A percentile compares a stretch with the other conserved stretches of the same genome.
Conservation (phyloP, 2,888 invertebrate genomes). For the Ypsolopha sequella region DNA sequence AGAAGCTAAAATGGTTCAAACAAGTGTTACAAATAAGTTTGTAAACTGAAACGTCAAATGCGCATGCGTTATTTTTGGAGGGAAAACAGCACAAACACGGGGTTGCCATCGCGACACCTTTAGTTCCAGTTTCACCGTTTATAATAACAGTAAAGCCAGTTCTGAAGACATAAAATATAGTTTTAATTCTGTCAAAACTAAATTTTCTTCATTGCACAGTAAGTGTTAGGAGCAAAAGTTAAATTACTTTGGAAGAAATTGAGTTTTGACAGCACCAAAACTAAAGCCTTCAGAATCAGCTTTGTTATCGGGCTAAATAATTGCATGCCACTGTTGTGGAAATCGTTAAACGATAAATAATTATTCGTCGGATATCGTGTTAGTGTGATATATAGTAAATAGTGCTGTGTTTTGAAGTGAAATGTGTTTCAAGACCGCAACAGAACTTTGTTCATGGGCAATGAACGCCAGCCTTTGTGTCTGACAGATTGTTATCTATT, state of each 20-base stretch:
- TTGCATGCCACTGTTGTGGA: constrained; percentile 10
- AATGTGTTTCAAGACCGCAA: not conserved
- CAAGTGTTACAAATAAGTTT: constrained; percentile 5
- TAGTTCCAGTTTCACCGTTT: constrained; percentile 23
- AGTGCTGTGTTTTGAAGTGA: constrained; percentile 31
- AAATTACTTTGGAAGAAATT: too few relatives aligned
- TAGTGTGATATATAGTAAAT: constrained; percentile 19
- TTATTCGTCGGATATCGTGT: constrained; percentile 12
- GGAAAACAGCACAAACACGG: constrained; percentile 44
- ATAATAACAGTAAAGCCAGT: constrained; percentile 11
- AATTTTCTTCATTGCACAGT: too few relatives aligned
- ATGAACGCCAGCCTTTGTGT: not conserved
- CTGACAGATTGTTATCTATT: not conserved
- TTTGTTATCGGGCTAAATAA: constrained; percentile 10
- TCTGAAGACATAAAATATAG: too few relatives aligned
- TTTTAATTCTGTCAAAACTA: too few relatives aligned
- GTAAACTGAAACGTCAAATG: constrained; percentile 16
- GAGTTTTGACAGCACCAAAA: too few relatives aligned
- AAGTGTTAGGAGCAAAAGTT: too few relatives aligned
- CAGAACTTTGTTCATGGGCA: not conserved
- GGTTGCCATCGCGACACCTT: constrained; percentile 49
- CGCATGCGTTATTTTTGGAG: constrained; percentile 66
- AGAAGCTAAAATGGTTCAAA: not conserved
- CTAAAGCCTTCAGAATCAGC: too few relatives aligned
- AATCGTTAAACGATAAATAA: constrained; percentile 24